Conservation (phyloP, 2,888 invertebrate species). For the Elegia similella region DNA sequence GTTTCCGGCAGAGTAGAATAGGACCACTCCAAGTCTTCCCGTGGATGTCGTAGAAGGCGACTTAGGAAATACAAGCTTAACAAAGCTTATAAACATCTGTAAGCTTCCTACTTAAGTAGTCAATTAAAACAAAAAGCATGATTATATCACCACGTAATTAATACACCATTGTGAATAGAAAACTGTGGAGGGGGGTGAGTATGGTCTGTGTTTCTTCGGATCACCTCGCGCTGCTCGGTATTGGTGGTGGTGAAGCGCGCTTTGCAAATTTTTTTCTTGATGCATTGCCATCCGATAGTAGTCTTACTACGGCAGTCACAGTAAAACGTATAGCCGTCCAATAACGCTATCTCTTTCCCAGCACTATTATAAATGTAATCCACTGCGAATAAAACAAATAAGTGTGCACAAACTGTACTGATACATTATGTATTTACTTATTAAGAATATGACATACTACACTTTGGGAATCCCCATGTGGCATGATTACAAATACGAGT, state of each 20-base stretch:
- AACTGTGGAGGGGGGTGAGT: not conserved
- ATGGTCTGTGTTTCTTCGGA: conserved; percentile 14
- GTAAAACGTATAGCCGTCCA: conserved; percentile 44
- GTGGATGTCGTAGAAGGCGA: too few species aligned
- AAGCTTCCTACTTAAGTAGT: not conserved
- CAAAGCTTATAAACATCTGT: not conserved
- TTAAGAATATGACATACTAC: too few species aligned
- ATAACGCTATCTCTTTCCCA: not conserved
- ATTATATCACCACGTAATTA: not conserved
- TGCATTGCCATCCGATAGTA: not conserved
- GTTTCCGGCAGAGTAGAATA: too few species aligned
- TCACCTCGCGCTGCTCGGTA: not conserved
- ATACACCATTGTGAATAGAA: not conserved
- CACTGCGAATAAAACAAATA: not conserved
- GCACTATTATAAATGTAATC: not conserved
- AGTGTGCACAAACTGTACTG: too few species aligned
- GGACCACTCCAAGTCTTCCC: too few species aligned
- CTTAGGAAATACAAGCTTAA: too few species aligned
- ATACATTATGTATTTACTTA: too few species aligned
- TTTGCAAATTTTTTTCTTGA: not conserved
- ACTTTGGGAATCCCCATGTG: too few species aligned
- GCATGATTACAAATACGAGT: too few species aligned
- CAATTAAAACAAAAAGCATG: not conserved
- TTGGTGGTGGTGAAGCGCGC: not conserved
- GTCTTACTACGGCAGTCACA: not conserved